phyloP scores from a whole-genome alignment of 2,888 invertebrate genomes.

The Dastarcus helophoroides region DNA sequence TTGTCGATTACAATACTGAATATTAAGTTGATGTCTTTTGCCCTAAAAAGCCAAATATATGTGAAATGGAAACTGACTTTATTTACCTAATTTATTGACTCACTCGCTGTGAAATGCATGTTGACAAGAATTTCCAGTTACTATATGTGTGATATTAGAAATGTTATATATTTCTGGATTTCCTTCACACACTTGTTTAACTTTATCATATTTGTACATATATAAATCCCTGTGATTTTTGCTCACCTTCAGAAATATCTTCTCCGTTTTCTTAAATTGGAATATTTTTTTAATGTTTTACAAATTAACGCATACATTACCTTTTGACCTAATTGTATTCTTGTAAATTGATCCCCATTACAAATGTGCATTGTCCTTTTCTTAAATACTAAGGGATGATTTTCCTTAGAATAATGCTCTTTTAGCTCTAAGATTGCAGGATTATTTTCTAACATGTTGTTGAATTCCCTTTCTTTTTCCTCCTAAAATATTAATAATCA shows the following conservation, averaged over 20 bases:
- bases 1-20: conserved; percentile 30
- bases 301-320: too few relatives aligned
- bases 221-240: too few relatives aligned
- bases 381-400: not conserved
- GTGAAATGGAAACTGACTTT: not conserved
- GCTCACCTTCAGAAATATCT: too few relatives aligned
- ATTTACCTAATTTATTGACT: conserved; percentile 11
- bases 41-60: conserved; percentile 14
- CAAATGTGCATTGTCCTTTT: not conserved
- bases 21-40: conserved; percentile 22
- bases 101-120: conserved; percentile 27
- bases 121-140: conserved; percentile 30
- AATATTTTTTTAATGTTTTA: too few relatives aligned
- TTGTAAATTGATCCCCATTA: too few relatives aligned
- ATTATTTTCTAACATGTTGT: conserved; percentile 20
- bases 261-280: too few relatives aligned
- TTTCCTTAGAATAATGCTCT: conserved; percentile 19
- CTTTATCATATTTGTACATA: not conserved
- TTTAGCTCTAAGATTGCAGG: conserved; percentile 27
- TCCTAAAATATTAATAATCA: conserved; percentile 19
- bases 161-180: conserved; percentile 17
- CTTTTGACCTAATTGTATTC: too few relatives aligned
- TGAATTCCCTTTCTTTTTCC: conserved; percentile 27
- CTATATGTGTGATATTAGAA: conserved; percentile 26
- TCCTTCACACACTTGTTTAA: too few relatives aligned